Evolutionary conservation across 1,140 invertebrate genomes (phyloP).

Genomic region (Vanessa tameamea): DNA sequence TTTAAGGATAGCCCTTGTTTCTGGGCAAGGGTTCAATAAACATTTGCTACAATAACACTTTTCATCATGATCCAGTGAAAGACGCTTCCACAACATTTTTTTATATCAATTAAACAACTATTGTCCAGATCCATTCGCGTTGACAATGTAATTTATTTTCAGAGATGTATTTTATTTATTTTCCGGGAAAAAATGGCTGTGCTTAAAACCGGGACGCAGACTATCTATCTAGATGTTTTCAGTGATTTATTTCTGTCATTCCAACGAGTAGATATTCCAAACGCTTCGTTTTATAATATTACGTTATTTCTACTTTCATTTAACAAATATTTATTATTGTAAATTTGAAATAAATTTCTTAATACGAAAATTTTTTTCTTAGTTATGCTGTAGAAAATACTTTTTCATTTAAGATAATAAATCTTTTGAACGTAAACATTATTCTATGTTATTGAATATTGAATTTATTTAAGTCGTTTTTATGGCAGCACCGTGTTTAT

Average conservation of each 20-base stretch:
- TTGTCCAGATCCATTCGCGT: constrained; percentile 35
- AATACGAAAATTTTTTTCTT: background rate
- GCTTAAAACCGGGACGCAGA: constrained; percentile 34
- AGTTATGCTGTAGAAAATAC: background rate
- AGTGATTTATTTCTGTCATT: constrained; percentile 40
- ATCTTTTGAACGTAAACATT: no score
- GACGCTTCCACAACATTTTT: constrained; percentile 19
- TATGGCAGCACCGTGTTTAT: no score
- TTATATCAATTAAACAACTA: constrained; percentile 44
- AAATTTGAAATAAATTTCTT: constrained; percentile 1
- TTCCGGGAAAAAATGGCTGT: constrained; percentile 38
- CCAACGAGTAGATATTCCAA: constrained; percentile 13
- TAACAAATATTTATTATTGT: background rate
- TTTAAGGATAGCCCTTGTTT: no score
- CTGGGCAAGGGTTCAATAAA: no score
- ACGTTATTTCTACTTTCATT: background rate
- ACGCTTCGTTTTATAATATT: constrained; percentile 2
- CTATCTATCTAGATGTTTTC: constrained; percentile 37
- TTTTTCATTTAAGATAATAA: no score
- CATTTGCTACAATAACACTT: background rate
- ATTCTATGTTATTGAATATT: no score
- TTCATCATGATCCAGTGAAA: constrained; percentile 10
- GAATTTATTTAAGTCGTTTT: no score
- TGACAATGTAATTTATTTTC: constrained; percentile 43
- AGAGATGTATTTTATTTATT: constrained; percentile 43